phyloP scores from a whole-genome alignment of 2,888 invertebrate genomes.

The Steinernema carpocapsae region DNA sequence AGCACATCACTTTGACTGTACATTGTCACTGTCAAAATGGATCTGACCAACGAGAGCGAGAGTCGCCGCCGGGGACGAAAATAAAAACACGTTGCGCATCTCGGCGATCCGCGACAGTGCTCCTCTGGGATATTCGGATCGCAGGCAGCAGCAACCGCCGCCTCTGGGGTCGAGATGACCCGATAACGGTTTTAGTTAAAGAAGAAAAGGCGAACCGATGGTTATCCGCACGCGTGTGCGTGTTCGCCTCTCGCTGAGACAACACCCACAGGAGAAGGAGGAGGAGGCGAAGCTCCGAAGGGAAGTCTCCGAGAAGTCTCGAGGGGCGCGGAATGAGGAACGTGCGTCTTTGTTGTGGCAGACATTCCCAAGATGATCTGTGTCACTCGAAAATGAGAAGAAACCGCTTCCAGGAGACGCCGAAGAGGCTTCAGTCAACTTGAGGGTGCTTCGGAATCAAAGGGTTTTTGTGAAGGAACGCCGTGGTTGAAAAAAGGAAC shows the following conservation, averaged over 20 bases:
- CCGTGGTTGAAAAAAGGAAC: background rate
- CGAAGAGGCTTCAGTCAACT: slow-evolving; percentile 6
- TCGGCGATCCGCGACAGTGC: background rate
- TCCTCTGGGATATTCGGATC: slow-evolving; percentile 20
- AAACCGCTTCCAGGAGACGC: slow-evolving; percentile 2
- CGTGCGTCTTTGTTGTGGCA: slow-evolving; percentile 6
- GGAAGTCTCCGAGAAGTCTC: background rate
- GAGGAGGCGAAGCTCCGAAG: slow-evolving; percentile 21
- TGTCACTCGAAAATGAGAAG: background rate
- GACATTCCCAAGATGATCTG: background rate
- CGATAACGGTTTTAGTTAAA: slow-evolving; percentile 32
- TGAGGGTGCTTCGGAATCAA: background rate
- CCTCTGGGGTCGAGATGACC: slow-evolving; percentile 31
- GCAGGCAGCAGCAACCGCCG: slow-evolving; percentile 1
- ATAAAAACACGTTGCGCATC: slow-evolving; percentile 31
- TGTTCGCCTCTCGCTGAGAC: background rate
- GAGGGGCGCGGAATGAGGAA: background rate
- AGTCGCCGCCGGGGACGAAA: background rate
- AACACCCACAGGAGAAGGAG: background rate
- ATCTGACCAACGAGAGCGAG: slow-evolving; percentile 4
- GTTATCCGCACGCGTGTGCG: slow-evolving; percentile 5
- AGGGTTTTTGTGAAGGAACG: no score
- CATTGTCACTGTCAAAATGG: slow-evolving; percentile 2
- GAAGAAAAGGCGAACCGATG: slow-evolving; percentile 32
- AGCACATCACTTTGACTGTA: background rate